Conservation (phyloP, 2,113 vertebrate genomes). For the Pleuronectes platessa region DNA sequence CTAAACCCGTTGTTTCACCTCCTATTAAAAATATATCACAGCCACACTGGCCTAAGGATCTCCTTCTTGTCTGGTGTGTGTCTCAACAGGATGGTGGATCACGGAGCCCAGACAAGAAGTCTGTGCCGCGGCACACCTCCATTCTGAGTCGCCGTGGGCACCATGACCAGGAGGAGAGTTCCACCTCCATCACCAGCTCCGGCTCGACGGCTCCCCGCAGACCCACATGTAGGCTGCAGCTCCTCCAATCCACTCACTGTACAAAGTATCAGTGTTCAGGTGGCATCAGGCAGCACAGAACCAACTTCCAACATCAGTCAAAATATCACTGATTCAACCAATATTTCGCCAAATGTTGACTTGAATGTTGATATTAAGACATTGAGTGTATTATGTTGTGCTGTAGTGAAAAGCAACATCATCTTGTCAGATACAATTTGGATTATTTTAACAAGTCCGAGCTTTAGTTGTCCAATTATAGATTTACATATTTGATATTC, state of each 20-base stretch:
- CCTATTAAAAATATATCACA: neutral
- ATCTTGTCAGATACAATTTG: no score
- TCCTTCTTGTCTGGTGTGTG: constrained; percentile 12
- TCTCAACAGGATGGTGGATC: constrained; percentile 88
- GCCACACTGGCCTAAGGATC: neutral
- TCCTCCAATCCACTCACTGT: neutral
- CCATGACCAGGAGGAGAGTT: constrained; percentile 90
- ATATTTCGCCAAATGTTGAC: neutral
- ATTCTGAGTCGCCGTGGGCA: constrained; percentile 88
- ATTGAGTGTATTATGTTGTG: no score
- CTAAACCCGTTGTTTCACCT: neutral
- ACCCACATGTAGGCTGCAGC: constrained; percentile 86
- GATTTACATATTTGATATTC: no score
- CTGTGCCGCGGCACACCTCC: constrained; percentile 90
- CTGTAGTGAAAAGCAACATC: no score
- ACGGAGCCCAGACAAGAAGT: constrained; percentile 93
- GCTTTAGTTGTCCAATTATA: no score
- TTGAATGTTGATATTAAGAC: no score
- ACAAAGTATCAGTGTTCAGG: neutral
- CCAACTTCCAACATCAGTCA: neutral
- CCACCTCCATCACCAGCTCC: constrained; percentile 92
- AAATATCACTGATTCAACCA: neutral
- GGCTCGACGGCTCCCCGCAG: constrained; percentile 92
- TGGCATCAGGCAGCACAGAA: neutral
- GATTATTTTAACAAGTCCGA: no score